Evolutionary conservation across 2,113 vertebrate genomes (phyloP).

Genomic region (Atractosteus spatula): DNA sequence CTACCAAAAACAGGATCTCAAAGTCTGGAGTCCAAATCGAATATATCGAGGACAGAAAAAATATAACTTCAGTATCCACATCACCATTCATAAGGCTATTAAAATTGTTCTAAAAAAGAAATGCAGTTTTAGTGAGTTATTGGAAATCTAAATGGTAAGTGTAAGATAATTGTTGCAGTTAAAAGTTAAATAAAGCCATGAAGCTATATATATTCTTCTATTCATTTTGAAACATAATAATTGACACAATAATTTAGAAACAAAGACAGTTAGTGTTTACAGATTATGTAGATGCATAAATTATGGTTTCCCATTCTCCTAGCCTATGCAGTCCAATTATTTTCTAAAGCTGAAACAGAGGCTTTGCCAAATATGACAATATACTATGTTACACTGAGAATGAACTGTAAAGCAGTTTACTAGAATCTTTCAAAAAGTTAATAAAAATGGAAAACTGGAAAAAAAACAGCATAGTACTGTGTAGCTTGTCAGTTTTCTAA

Average conservation of each 20-base stretch:
- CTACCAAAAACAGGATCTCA: too few relatives aligned
- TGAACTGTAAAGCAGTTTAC: slow-evolving; percentile 51
- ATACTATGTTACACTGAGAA: slow-evolving; percentile 40
- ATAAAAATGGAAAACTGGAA: slow-evolving; percentile 33
- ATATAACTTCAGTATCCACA: too few relatives aligned
- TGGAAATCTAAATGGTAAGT: too few relatives aligned
- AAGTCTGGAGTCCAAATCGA: too few relatives aligned
- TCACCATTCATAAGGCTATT: too few relatives aligned
- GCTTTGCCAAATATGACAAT: slow-evolving; percentile 60
- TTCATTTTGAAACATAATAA: background rate
- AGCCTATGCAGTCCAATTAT: slow-evolving; percentile 74
- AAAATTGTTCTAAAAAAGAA: too few relatives aligned
- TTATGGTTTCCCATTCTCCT: slow-evolving; percentile 65
- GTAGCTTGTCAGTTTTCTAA: slow-evolving; percentile 66
- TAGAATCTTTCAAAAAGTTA: slow-evolving; percentile 50
- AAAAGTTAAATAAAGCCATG: too few relatives aligned
- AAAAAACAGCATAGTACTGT: slow-evolving; percentile 52
- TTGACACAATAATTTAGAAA: slow-evolving; percentile 1
- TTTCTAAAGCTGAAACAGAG: slow-evolving; percentile 70
- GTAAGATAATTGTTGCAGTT: too few relatives aligned
- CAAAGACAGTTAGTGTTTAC: slow-evolving; percentile 48
- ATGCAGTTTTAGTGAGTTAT: too few relatives aligned
- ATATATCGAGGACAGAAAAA: too few relatives aligned
- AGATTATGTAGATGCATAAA: slow-evolving; percentile 63
- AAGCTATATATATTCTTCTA: background rate